These are phyloP conservation scores for Scaptomyza parva DNA, from an alignment of 2,888 invertebrate genomes.

Conservation along the genomic window DNA sequence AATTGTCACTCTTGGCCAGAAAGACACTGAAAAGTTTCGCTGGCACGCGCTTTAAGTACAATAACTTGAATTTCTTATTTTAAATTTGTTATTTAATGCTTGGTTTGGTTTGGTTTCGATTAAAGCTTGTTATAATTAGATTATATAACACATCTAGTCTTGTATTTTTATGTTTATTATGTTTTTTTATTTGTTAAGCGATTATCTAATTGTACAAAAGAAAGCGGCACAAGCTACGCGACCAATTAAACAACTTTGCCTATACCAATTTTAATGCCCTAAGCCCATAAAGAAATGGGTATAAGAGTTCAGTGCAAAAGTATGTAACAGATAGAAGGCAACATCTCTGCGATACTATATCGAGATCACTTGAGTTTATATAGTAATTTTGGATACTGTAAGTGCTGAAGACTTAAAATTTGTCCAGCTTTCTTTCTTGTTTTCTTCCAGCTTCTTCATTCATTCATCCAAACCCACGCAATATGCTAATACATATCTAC, in stretches of 20 bases:
- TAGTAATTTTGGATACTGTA: no score
- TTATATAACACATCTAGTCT: conserved; percentile 66
- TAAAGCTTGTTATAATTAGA: conserved; percentile 75
- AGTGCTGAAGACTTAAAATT: no score
- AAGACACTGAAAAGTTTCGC: conserved; percentile 67
- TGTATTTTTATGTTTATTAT: no score
- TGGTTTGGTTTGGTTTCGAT: conserved; percentile 39
- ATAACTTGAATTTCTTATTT: conserved; percentile 49
- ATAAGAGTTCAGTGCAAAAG: no score
- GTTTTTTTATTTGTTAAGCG: conserved; percentile 27
- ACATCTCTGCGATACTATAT: no score
- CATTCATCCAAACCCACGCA: conserved; percentile 10
- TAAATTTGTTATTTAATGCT: conserved; percentile 71
- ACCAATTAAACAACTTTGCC: conserved; percentile 70
- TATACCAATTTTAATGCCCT: conserved; percentile 5
- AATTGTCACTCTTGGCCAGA: conserved; percentile 35
- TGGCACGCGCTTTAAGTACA: conserved; percentile 67
- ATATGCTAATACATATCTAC: conserved; percentile 33
- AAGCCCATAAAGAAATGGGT: no score
- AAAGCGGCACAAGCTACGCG: conserved; percentile 61
- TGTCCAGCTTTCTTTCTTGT: no score
- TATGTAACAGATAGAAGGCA: no score
- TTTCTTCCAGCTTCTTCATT: conserved; percentile 1
- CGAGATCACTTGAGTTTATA: no score
- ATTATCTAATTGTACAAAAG: conserved; percentile 73